Percentiles rank a stretch among this genome's conserved stretches.
Evolutionary conservation across 2,797 vertebrate species (phyloP).

Genomic region (Ambastaia sidthimunki): DNA sequence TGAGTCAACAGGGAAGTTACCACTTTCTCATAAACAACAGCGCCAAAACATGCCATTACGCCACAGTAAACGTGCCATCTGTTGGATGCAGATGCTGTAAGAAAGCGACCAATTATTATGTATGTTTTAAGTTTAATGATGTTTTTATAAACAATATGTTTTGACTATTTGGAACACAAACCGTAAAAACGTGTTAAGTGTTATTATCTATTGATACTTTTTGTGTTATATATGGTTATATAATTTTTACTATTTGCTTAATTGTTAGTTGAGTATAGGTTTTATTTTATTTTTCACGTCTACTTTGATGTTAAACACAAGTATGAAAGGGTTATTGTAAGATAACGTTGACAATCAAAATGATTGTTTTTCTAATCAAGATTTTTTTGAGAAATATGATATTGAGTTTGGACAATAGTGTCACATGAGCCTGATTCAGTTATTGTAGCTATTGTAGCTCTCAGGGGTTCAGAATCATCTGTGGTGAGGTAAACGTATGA

Average conservation of each 20-base stretch:
- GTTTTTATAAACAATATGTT: neutral
- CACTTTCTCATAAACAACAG: constrained; percentile 24
- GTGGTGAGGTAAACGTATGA: neutral
- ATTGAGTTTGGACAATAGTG: neutral
- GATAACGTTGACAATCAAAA: constrained; percentile 7
- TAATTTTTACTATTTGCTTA: constrained; percentile 21
- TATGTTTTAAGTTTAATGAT: neutral
- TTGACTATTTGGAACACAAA: neutral
- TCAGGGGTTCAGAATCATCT: constrained; percentile 19
- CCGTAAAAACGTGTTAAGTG: constrained; percentile 15
- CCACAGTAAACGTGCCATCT: neutral
- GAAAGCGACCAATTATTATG: constrained; percentile 18
- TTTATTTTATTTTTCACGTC: neutral
- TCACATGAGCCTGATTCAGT: constrained; percentile 1
- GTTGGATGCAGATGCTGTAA: neutral
- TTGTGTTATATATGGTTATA: constrained; percentile 44
- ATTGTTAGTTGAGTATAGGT: constrained; percentile 1
- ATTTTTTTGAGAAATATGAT: neutral
- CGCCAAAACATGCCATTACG: constrained; percentile 6
- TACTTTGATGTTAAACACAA: neutral
- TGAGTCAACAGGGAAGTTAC: constrained; percentile 3
- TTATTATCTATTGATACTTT: neutral
- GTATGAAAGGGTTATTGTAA: constrained; percentile 9
- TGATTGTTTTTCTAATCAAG: neutral
- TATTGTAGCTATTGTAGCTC: neutral